A percentile compares a stretch with the other conserved stretches of the same genome.
phyloP scores from a whole-genome alignment of 2,888 invertebrate genomes.

The Tetragonisca angustula region DNA sequence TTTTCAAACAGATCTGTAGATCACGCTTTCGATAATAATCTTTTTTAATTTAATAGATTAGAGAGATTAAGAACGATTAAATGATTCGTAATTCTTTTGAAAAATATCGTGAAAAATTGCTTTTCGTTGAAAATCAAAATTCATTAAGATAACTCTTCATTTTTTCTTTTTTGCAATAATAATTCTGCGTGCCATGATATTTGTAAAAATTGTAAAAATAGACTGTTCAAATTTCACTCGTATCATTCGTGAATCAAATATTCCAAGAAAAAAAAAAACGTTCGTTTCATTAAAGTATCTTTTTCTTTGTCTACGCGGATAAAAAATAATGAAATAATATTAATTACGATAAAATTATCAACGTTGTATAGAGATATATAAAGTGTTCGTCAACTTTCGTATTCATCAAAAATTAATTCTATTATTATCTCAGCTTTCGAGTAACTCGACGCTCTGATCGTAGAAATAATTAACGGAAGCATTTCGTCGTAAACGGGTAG shows the following conservation, averaged over 20 bases:
- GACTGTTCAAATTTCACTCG: not conserved
- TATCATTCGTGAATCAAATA: not conserved
- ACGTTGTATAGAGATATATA: not conserved
- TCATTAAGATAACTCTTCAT: not conserved
- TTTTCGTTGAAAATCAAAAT: not conserved
- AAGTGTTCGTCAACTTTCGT: too few species aligned
- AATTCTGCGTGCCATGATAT: not conserved
- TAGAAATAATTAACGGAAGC: constrained; percentile 1
- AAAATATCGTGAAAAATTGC: not conserved
- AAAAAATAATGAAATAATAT: too few species aligned
- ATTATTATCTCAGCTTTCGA: not conserved
- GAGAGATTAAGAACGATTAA: not conserved
- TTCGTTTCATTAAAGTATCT: not conserved
- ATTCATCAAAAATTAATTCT: not conserved
- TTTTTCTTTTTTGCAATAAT: not conserved
- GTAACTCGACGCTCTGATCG: not conserved
- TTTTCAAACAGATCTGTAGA: not conserved
- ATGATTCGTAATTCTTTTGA: not conserved
- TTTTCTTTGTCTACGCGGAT: not conserved
- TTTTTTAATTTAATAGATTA: not conserved
- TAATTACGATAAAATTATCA: not conserved
- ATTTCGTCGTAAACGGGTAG: not conserved
- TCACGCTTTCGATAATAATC: not conserved
- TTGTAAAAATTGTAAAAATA: not conserved
- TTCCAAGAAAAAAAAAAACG: not conserved